Base-by-base conservation (phyloP, 2,113 vertebrate genomes). In the Larimichthys polyactis region DNA sequence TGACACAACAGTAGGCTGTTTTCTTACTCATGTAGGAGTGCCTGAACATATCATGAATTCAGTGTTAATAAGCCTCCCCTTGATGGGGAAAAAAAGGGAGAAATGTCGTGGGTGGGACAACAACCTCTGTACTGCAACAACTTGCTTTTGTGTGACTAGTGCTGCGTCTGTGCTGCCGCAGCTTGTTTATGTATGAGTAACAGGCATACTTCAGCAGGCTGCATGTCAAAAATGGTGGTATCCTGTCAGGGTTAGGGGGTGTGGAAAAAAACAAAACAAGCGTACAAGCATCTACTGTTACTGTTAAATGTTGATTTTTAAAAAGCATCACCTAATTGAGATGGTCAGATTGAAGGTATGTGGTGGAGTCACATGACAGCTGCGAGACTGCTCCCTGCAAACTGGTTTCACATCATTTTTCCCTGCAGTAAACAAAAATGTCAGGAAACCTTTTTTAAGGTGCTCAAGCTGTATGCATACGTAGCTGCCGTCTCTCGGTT, bases 31-130 rank as follows among this genome's bases (percentile, higher is more conserved):
- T 1, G 74, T 74, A 79, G 78, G 75, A 86, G 79, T 79, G 71
- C 24, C 71, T 58, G 11, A 27, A 4, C 32, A 29, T 55, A 65
- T 12, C 59, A 57, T 22, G 15, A 62, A 16, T 49, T 81, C 57
- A 68, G 49, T 63, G 54, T 74, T 57, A 75, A 54, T 29, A 49
- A 54, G 43, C 52, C 8, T 52, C 11, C 44, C 79, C n/a, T 36
- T 60, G 72, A 78, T 69, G 70, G 55, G 24, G 3, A 27, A 27
- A 36, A 48, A 67, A 36, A 46, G 20, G 71, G 66, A 84, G 70
- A 78, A 79, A 84, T 68, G 59, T 54, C 43, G 71, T 83, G 90
- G 87, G 84, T 68, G 79, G 81, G 52, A 89, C 40, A 27, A 36
- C 46, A 74, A 36, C 48, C 48, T 74, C 55, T 67, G 64, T n/a